Percentiles rank a stretch among this genome's conserved stretches.
phyloP scores from a whole-genome alignment of 2,797 vertebrate species.

The Streptopelia turtur region DNA sequence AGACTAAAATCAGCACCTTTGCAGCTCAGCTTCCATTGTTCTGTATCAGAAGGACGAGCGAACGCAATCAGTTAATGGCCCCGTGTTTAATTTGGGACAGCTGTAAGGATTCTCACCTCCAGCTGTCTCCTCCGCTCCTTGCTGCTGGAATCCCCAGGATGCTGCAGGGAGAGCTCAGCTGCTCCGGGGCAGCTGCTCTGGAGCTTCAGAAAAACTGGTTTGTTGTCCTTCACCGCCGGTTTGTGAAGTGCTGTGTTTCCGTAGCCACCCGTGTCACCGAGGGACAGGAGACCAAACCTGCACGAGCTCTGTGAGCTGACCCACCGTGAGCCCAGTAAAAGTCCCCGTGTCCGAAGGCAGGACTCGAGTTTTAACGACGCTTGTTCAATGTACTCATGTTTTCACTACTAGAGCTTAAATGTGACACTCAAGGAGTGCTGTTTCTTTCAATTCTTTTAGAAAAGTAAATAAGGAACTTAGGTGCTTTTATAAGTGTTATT shows the following conservation, averaged over 20 bases:
- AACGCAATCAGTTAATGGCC: not conserved
- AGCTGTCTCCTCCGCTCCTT: not conserved
- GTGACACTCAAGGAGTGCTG: not conserved
- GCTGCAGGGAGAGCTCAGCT: not conserved
- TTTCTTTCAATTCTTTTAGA: not conserved
- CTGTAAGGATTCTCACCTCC: not conserved
- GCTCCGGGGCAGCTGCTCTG: not conserved
- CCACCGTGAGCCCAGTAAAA: not conserved
- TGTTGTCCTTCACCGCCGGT: rapidly evolving
- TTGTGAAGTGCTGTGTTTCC: not conserved
- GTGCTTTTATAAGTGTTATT: not conserved
- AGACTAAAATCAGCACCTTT: not conserved
- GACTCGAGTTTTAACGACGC: not conserved
- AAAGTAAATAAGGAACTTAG: not conserved
- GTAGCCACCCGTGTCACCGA: not conserved
- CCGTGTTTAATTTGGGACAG: not conserved
- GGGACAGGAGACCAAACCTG: not conserved
- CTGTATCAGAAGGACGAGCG: not conserved
- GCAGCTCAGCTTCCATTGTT: not conserved
- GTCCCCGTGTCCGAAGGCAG: not conserved
- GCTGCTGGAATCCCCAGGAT: not conserved
- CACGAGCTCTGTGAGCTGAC: not conserved
- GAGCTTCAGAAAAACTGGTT: not conserved
- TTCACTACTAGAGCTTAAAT: not conserved
- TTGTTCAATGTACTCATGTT: not conserved